Evolutionary conservation across 2,888 invertebrate species (phyloP).

Genomic region (Microlaimidae sp.): DNA sequence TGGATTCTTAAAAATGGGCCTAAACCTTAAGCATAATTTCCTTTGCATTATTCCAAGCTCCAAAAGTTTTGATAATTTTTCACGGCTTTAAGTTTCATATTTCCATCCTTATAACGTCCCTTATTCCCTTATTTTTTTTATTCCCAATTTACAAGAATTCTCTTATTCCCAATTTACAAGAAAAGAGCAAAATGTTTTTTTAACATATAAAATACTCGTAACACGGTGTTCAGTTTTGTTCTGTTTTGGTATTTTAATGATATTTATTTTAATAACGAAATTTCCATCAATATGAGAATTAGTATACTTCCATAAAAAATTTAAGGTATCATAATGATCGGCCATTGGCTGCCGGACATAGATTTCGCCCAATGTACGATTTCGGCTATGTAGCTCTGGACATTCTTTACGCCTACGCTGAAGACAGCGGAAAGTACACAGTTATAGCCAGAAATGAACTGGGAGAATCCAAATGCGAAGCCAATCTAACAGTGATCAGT

Average conservation of each 20-base stretch:
- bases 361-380: constrained; percentile 83
- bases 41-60: too few relatives aligned
- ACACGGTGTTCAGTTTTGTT: too few relatives aligned
- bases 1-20: too few relatives aligned
- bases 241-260: not conserved
- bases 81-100: too few relatives aligned
- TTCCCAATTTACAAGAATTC: too few relatives aligned
- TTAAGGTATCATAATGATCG: constrained; percentile 65
- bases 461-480: constrained; percentile 17
- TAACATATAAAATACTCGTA: too few relatives aligned
- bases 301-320: not conserved
- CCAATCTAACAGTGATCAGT: constrained; percentile 23
- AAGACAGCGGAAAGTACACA: constrained; percentile 84
- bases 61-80: too few relatives aligned
- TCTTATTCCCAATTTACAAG: too few relatives aligned
- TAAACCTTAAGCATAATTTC: too few relatives aligned
- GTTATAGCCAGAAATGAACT: constrained; percentile 14
- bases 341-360: constrained; percentile 59
- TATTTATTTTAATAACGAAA: not conserved
- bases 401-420: constrained; percentile 82
- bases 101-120: too few relatives aligned
- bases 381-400: constrained; percentile 96
- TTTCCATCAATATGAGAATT: not conserved
- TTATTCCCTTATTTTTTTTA: too few relatives aligned
- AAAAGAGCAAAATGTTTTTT: too few relatives aligned